phyloP scores from a whole-genome alignment of 2,113 vertebrate genomes.

The Cyphomyrus plagiostoma region DNA sequence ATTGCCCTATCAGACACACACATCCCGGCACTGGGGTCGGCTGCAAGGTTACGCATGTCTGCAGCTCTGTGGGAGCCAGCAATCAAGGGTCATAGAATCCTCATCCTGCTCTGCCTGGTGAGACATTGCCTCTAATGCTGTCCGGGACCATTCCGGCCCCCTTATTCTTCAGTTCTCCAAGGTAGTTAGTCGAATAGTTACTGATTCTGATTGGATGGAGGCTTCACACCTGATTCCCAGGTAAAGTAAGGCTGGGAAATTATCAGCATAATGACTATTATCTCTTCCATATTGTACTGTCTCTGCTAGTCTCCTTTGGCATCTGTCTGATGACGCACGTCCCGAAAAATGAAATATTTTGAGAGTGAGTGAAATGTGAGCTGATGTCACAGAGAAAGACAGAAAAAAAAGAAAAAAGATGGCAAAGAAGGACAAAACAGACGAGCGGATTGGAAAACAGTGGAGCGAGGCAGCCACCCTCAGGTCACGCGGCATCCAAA shows the following conservation, averaged over 20 bases:
- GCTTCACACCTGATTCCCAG: neutral
- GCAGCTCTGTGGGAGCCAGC: neutral
- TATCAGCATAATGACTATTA: neutral
- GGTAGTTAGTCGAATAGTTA: neutral
- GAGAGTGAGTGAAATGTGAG: neutral
- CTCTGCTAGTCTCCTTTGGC: neutral
- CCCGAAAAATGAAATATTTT: neutral
- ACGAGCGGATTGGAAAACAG: neutral
- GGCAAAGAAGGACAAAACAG: neutral
- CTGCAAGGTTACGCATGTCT: neutral
- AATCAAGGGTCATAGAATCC: neutral
- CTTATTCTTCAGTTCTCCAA: neutral
- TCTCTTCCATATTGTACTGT: neutral
- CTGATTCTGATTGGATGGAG: neutral
- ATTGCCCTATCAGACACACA: slow-evolving; percentile 41
- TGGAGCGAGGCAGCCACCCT: neutral
- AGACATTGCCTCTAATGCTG: neutral
- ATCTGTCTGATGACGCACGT: neutral
- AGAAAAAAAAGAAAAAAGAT: neutral
- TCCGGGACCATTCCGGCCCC: neutral
- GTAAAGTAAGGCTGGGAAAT: neutral
- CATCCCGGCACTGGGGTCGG: slow-evolving; percentile 11
- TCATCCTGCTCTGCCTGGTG: neutral
- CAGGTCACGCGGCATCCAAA: slow-evolving; percentile 9
- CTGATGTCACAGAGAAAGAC: neutral